phyloP scores from a whole-genome alignment of 2,797 vertebrate species.

The Hypotaenidia okinawae region DNA sequence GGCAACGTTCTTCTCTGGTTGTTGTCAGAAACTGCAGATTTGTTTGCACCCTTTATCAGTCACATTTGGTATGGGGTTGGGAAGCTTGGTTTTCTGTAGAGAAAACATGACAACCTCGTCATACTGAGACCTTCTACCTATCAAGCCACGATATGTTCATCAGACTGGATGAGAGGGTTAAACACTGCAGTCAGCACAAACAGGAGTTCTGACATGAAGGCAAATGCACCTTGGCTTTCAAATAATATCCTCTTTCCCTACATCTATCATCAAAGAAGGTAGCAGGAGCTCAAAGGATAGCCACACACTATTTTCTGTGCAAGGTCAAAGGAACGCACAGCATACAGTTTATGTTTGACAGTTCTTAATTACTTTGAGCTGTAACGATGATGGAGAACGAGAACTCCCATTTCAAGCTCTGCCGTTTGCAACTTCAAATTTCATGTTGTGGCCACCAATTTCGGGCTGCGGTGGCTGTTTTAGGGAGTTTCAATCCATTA shows the following conservation, averaged over 20 bases:
- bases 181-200: constrained; percentile 39
- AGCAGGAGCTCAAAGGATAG: background rate
- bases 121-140: background rate
- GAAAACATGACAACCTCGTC: background rate
- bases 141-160: background rate
- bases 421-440: constrained; percentile 22
- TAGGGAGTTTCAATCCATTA: background rate
- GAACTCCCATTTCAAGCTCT: background rate
- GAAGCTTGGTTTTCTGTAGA: background rate
- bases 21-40: background rate
- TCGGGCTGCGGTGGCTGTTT: background rate
- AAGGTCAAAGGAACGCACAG: constrained; percentile 35
- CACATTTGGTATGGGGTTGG: background rate
- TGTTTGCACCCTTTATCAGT: background rate
- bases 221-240: background rate
- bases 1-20: background rate
- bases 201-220: background rate
- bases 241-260: background rate
- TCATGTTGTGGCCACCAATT: background rate
- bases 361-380: constrained; percentile 17
- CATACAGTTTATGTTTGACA: background rate
- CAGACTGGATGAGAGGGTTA: background rate
- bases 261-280: background rate
- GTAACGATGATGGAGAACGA: background rate
- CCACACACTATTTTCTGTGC: background rate